Conservation (phyloP, 2,797 vertebrate genomes). For the Moxostoma hubbsi region DNA sequence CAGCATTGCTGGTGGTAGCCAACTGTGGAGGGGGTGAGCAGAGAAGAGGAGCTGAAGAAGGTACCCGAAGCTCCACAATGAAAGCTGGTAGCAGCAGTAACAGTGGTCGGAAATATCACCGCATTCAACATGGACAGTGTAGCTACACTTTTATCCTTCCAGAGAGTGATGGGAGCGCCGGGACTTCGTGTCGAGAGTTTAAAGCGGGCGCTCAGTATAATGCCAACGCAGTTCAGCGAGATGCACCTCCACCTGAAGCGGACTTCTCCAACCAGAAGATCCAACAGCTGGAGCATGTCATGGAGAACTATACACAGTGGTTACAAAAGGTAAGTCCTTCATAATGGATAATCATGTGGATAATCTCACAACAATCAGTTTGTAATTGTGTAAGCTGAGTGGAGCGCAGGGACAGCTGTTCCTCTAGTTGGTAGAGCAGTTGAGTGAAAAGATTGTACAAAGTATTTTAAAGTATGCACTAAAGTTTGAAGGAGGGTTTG, state of each 20-base stretch:
- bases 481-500: not conserved
- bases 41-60: slow-evolving; percentile 81
- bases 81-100: slow-evolving; percentile 74
- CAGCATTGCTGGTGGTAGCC: slow-evolving; percentile 81
- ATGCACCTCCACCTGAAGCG: slow-evolving; percentile 88
- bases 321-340: slow-evolving; percentile 92
- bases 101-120: slow-evolving; percentile 83
- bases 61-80: slow-evolving; percentile 60
- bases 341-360: not conserved
- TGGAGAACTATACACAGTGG: slow-evolving; percentile 99
- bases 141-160: slow-evolving; percentile 98
- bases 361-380: slow-evolving; percentile 34
- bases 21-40: slow-evolving; percentile 79
- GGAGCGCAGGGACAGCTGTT: slow-evolving; percentile 40
- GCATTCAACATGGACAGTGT: slow-evolving; percentile 94
- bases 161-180: slow-evolving; percentile 86
- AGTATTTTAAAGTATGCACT: not conserved
- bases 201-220: slow-evolving; percentile 78
- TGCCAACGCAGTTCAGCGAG: slow-evolving; percentile 91
- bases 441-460: not conserved
- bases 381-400: slow-evolving; percentile 51
- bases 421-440: not conserved
- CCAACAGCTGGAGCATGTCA: slow-evolving; percentile 95
- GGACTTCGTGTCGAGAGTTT: slow-evolving; percentile 84
- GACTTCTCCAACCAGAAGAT: slow-evolving; percentile 95